These are phyloP conservation scores for Pelusios castaneus DNA, from an alignment of 2,113 vertebrate genomes.

Conservation along the genomic window DNA sequence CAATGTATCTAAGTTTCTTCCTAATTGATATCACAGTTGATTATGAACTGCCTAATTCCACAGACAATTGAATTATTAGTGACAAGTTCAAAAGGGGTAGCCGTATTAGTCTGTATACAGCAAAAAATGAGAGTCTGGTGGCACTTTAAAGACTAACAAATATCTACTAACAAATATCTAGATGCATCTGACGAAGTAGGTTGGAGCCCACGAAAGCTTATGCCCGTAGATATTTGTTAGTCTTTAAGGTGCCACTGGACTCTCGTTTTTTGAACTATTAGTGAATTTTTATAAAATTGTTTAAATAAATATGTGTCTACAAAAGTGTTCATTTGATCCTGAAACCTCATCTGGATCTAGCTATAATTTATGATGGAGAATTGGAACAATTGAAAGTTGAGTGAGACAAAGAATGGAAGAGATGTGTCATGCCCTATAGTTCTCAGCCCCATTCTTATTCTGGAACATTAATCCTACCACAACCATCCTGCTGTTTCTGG, in stretches of 20 bases:
- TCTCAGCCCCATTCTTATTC: conserved; percentile 52
- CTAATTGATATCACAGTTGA: not conserved
- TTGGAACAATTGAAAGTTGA: not conserved
- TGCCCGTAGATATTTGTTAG: too few species aligned
- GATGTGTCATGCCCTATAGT: conserved; percentile 46
- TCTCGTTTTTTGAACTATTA: too few species aligned
- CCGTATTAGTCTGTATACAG: too few species aligned
- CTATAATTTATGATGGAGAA: not conserved
- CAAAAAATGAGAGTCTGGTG: too few species aligned
- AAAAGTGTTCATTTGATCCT: not conserved
- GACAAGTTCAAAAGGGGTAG: too few species aligned
- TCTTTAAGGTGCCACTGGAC: too few species aligned
- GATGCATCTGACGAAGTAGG: too few species aligned
- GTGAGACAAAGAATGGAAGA: conserved; percentile 36
- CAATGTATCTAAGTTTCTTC: not conserved
- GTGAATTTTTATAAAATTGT: not conserved
- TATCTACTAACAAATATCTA: too few species aligned
- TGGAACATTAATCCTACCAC: conserved; percentile 65
- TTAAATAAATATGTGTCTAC: not conserved
- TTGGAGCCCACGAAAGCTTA: too few species aligned
- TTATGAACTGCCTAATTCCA: not conserved
- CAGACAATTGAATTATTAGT: not conserved
- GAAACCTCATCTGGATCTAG: not conserved
- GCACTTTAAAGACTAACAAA: too few species aligned
- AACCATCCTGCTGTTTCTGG: conserved; percentile 70